Evolutionary conservation across 2,113 vertebrate genomes (phyloP).

Genomic region (Eolophus roseicapilla): DNA sequence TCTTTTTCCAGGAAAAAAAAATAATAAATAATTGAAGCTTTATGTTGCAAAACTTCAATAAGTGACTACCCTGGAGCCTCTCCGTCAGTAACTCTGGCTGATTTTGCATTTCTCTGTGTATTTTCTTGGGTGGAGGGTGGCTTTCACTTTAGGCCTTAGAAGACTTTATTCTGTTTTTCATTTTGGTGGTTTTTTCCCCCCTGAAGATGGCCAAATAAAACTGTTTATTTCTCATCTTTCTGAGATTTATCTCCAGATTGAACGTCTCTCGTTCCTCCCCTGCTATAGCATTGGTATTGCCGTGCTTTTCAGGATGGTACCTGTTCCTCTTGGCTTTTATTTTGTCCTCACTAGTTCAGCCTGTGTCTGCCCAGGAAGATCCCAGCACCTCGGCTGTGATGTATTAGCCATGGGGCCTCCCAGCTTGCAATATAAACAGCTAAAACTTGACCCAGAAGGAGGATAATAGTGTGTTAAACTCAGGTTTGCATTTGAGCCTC

Average conservation of each 20-base stretch:
- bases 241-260: neutral
- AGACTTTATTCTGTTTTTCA: neutral
- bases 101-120: neutral
- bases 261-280: neutral
- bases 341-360: neutral
- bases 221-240: neutral
- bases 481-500: neutral
- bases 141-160: neutral
- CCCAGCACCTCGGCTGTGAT: neutral
- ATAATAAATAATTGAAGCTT: slow-evolving; percentile 46
- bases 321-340: neutral
- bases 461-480: neutral
- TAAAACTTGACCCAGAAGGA: neutral
- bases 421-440: neutral
- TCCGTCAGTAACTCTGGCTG: neutral
- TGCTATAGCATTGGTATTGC: accelerated
- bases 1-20: neutral
- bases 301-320: neutral
- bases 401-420: neutral
- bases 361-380: neutral
- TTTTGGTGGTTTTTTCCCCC: accelerated
- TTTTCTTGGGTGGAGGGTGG: neutral
- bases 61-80: neutral
- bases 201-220: neutral
- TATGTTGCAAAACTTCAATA: slow-evolving; percentile 24